These are phyloP conservation scores for Chaitophorus viminalis DNA, from an alignment of 2,888 invertebrate species.

Conservation along the genomic window DNA sequence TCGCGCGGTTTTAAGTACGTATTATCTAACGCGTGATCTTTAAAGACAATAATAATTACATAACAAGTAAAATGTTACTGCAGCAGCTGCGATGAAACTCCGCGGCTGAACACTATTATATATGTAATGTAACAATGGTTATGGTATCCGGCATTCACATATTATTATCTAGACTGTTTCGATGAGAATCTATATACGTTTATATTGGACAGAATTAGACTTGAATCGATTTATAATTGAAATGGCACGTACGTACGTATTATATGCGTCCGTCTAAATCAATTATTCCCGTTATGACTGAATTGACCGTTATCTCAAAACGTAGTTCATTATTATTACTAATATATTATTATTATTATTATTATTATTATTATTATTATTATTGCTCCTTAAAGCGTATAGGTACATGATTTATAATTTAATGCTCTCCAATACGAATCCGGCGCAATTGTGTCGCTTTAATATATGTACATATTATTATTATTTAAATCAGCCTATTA, in stretches of 20 bases:
- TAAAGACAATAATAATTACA: constrained; percentile 24
- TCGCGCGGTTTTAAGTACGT: neutral
- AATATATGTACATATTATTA: no score
- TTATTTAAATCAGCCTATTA: neutral
- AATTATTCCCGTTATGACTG: neutral
- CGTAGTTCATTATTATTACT: no score
- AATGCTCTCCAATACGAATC: neutral
- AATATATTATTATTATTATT: no score
- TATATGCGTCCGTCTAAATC: neutral
- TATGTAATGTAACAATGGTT: constrained; percentile 30
- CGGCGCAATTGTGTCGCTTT: neutral
- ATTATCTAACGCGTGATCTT: constrained; percentile 29
- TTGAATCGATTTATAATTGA: constrained; percentile 18
- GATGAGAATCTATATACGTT: neutral
- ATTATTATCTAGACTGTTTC: neutral
- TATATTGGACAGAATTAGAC: neutral
- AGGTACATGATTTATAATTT: neutral
- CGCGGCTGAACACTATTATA: neutral
- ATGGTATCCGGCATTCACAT: neutral
- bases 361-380: no score
- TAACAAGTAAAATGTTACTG: constrained; percentile 1
- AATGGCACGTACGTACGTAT: neutral
- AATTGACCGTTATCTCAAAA: constrained; percentile 8
- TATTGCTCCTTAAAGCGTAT: no score
- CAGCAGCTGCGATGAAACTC: neutral